These are phyloP conservation scores for Rafetus swinhoei DNA, from an alignment of 2,113 vertebrate species.

Conservation along the genomic window DNA sequence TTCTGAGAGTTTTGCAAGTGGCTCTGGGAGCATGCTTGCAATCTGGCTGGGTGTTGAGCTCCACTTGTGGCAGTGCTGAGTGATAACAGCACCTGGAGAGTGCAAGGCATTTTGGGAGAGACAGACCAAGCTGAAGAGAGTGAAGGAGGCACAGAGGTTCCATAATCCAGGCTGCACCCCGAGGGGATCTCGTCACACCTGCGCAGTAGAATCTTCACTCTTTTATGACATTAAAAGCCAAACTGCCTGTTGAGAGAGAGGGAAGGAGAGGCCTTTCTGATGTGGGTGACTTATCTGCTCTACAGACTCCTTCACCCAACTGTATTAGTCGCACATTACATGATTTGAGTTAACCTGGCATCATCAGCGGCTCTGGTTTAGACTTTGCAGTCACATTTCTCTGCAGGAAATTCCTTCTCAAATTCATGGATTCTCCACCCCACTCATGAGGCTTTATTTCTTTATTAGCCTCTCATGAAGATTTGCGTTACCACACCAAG, in stretches of 20 bases:
- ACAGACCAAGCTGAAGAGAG: too few species aligned
- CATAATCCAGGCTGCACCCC: too few species aligned
- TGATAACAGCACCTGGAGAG: too few species aligned
- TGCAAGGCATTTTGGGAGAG: too few species aligned
- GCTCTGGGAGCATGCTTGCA: too few species aligned
- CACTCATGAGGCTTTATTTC: neutral
- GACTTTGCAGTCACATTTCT: neutral
- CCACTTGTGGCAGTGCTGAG: too few species aligned
- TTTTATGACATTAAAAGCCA: neutral
- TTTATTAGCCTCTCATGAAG: neutral
- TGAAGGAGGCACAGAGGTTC: too few species aligned
- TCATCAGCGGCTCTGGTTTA: neutral
- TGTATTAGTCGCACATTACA: neutral
- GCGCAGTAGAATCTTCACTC: neutral
- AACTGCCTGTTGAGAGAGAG: neutral
- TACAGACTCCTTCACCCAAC: neutral
- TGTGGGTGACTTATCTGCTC: neutral
- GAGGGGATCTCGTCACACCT: too few species aligned
- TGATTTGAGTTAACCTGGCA: neutral
- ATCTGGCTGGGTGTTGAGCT: too few species aligned
- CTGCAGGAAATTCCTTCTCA: neutral
- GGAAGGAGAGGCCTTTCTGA: neutral
- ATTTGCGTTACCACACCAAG: neutral
- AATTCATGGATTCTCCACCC: neutral
- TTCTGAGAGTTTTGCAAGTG: too few species aligned